A percentile compares a stretch with the other conserved stretches of the same genome.
Evolutionary conservation across 2,113 vertebrate species (phyloP).

Genomic region (Urocolius indicus): DNA sequence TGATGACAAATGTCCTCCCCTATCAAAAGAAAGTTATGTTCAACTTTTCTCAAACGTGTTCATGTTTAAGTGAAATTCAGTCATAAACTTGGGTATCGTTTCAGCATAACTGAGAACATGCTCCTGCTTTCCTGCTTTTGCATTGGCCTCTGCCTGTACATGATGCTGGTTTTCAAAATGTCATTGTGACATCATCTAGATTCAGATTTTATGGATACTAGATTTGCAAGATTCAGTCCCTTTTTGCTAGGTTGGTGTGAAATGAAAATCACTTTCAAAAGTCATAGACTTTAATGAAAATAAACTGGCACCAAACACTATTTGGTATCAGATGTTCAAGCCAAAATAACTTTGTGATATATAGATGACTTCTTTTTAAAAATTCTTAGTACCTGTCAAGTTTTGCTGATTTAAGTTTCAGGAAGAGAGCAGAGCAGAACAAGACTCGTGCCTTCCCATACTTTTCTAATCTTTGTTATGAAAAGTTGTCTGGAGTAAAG

Average conservation of each 20-base stretch:
- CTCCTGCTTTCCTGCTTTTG: background rate
- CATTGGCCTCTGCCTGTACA: background rate
- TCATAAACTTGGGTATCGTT: background rate
- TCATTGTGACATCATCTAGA: background rate
- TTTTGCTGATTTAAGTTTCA: background rate
- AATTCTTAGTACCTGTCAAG: background rate
- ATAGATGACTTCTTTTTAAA: background rate
- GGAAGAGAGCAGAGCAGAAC: background rate
- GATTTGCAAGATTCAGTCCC: background rate
- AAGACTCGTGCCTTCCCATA: background rate
- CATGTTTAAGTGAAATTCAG: background rate
- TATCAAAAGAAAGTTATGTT: background rate
- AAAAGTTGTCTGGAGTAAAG: background rate
- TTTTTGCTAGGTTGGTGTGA: background rate
- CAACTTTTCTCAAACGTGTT: background rate
- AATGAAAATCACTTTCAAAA: background rate
- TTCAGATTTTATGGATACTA: background rate
- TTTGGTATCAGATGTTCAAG: background rate
- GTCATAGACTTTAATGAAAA: background rate
- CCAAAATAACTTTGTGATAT: background rate
- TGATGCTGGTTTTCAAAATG: background rate
- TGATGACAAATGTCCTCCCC: background rate
- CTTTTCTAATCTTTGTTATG: background rate
- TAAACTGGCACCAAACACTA: background rate
- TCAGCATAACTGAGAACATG: background rate